A percentile compares a stretch with the other conserved stretches of the same genome.
These are phyloP conservation scores for Morpho deidamia DNA, from an alignment of 2,888 invertebrate species.

Conservation along the genomic window DNA sequence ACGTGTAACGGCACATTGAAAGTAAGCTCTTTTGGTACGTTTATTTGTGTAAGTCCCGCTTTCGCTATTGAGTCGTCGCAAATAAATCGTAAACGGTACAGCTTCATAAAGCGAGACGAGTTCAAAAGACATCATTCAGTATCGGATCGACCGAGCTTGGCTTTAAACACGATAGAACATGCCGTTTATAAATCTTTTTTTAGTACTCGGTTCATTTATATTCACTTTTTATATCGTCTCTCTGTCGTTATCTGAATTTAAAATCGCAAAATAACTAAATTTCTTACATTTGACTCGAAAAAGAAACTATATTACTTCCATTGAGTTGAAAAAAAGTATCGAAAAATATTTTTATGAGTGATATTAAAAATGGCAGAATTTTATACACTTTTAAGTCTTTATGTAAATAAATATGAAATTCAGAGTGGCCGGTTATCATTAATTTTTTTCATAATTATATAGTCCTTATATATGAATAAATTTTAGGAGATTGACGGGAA, in stretches of 20 bases:
- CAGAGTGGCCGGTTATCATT: no score
- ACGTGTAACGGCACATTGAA: constrained; percentile 11
- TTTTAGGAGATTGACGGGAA: no score
- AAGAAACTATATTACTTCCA: neutral
- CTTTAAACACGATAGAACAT: constrained; percentile 18
- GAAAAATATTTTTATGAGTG: no score
- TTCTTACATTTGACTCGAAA: neutral
- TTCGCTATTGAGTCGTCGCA: constrained; percentile 26
- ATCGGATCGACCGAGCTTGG: constrained; percentile 31
- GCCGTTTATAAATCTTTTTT: neutral
- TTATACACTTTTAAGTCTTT: no score
- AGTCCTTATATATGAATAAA: no score
- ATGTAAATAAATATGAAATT: no score
- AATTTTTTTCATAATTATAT: no score
- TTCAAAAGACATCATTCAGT: constrained; percentile 53
- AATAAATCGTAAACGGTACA: constrained; percentile 50
- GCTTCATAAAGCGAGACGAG: constrained; percentile 40
- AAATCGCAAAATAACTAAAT: neutral
- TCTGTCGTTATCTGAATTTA: neutral
- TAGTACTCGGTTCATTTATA: neutral
- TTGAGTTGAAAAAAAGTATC: no score
- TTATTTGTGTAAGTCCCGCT: constrained; percentile 13
- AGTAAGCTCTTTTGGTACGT: constrained; percentile 4
- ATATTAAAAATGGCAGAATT: no score
- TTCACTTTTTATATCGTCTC: no score